Evolutionary conservation across 2,888 invertebrate species (phyloP).

Genomic region (Lepetodrilus schrolli): DNA sequence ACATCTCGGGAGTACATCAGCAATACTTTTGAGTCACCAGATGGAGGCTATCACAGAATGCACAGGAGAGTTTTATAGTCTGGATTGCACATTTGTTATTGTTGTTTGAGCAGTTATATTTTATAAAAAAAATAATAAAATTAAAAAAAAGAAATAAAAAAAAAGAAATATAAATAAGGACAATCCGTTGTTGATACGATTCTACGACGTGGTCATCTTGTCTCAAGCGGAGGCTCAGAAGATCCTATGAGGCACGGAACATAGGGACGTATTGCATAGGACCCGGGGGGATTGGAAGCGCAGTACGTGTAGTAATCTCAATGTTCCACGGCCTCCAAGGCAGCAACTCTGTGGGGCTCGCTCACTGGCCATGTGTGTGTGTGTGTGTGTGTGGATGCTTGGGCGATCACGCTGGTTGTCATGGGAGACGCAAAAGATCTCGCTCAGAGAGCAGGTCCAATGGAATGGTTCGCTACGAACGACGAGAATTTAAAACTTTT

Average conservation of each 20-base stretch:
- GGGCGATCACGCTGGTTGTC: constrained; percentile 4
- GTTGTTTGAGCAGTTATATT: background rate
- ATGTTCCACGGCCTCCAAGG: background rate
- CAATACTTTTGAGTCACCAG: no score
- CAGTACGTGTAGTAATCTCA: background rate
- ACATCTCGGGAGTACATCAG: background rate
- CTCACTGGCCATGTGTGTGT: constrained; percentile 19
- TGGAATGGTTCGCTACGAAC: background rate
- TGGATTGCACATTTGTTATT: background rate
- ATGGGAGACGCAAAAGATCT: constrained; percentile 7
- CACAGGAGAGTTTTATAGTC: background rate
- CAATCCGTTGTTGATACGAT: background rate
- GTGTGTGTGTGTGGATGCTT: background rate
- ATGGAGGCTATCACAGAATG: constrained; percentile 14
- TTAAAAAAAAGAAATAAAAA: background rate
- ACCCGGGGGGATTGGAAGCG: background rate
- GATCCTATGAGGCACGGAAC: background rate
- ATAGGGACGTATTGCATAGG: constrained; percentile 5
- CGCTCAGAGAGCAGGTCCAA: background rate
- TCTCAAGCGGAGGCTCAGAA: background rate
- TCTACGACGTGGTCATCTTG: background rate
- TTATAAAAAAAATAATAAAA: no score
- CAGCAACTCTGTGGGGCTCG: background rate
- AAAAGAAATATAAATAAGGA: background rate
- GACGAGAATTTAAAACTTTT: no score